Evolutionary conservation across 2,888 invertebrate genomes (phyloP).

Genomic region (Linnaemya vulpina): DNA sequence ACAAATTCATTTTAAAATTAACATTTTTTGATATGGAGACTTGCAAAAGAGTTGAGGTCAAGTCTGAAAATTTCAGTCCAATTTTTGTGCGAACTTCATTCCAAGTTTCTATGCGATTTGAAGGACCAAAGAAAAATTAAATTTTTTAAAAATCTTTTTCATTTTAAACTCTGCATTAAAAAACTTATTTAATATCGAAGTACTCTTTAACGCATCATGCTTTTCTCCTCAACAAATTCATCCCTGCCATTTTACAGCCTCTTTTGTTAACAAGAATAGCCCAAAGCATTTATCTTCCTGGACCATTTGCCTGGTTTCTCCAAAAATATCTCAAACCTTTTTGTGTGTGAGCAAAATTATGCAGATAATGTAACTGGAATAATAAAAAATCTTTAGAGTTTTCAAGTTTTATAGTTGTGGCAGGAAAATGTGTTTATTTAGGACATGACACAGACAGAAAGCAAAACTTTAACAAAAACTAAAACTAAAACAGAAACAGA

Average conservation of each 20-base stretch:
- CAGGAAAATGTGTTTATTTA: slow-evolving; percentile 65
- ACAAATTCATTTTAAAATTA: too few relatives aligned
- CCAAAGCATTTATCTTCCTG: slow-evolving; percentile 36
- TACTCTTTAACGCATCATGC: slow-evolving; percentile 8
- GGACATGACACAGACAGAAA: slow-evolving; percentile 53
- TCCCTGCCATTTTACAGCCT: slow-evolving; percentile 3
- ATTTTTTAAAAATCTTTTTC: too few relatives aligned
- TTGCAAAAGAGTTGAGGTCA: too few relatives aligned
- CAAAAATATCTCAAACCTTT: slow-evolving; percentile 15
- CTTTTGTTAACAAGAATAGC: slow-evolving; percentile 8
- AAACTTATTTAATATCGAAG: not conserved
- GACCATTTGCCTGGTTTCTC: slow-evolving; percentile 5
- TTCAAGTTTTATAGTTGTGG: slow-evolving; percentile 29
- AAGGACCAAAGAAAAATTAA: not conserved
- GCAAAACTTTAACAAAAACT: slow-evolving; percentile 45
- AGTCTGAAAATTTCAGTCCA: too few relatives aligned
- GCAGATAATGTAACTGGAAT: slow-evolving; percentile 61
- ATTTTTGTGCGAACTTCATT: too few relatives aligned
- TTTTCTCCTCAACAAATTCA: not conserved
- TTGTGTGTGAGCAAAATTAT: slow-evolving; percentile 38
- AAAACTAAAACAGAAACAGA: too few relatives aligned
- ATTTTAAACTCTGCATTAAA: too few relatives aligned
- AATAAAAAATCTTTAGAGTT: slow-evolving; percentile 45
- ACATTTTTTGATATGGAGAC: too few relatives aligned
- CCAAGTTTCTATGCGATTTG: not conserved